Base-by-base conservation (phyloP, 2,888 invertebrate genomes). In the Dasypogon diadema region DNA sequence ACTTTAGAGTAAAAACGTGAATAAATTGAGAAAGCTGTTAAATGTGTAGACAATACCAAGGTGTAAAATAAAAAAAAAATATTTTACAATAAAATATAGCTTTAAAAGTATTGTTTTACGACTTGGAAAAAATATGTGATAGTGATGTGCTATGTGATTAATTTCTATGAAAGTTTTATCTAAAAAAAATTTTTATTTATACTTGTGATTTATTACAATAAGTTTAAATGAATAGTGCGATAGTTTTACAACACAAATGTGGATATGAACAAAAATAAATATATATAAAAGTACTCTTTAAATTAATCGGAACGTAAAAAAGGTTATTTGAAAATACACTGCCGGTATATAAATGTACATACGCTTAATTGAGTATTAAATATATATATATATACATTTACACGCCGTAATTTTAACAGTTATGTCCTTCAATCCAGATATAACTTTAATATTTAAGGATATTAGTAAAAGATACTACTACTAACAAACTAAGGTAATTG, bases 121-220 rank as follows among this genome's bases (percentile, higher is more conserved):
- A 77, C 54, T 37, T 34, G 77, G 76, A 75, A 80, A 73, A 77
- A 78, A 78, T 42, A 79, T 80, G 80, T 79, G 80, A 80, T 78
- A 77, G 79, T 80, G 79, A 79, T 80, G 80, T 80, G 80, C 79
- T 80, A 79, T 80, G 78, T 76, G 78, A 79, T 73, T 58, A 58
- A 58, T 70, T 70, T 68, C 51, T 51, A 54, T 54, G 54, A 21
- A 26, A 70, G 54, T 26, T 54, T 54, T 34, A 70, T 70, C 51
- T 70, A 51, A 54, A 70, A n/a, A 48, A 8, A 24, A 48, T 26
- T 54, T 30, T 70, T 70, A 70, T 70, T 54, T 68, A 68, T 68
- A 68, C 70, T 54, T 70, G 70, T 70, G 70, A 70, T 54, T 54
- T 56, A 56, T 56, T 14, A 56, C 24, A 26, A 8, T 4, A 51